Base-by-base conservation (phyloP, 2,113 vertebrate species). In the Thunnus thynnus region DNA sequence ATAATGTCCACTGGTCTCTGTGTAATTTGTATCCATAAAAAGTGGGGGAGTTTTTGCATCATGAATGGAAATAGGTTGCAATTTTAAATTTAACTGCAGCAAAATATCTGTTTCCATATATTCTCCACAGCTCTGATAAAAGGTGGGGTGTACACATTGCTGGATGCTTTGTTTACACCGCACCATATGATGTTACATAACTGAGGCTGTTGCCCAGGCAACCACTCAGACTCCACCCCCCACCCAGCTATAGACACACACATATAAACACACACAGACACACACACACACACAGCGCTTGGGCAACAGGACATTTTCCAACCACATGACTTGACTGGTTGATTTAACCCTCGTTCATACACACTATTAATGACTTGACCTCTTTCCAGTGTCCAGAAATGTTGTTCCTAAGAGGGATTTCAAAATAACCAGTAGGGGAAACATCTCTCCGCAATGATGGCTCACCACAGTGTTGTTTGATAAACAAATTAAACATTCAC, bases 161-260 rank as follows among this genome's bases (percentile, higher is more conserved):
- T 61, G 60, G 68, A 56, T 62, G 82, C 81, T 93, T 88, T 94
- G 94, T 95, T 95, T 94, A 94, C 89, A 78, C 87, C 36, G 47
- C 80, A 74, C 69, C 85, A 74, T 83, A 87, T 88, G 77, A 88
- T 90, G 90, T 95, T 95, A 93, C 91, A 90, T 95, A 95, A 95
- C 92, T 4, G 70, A 91, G 86, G 71, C 84, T 88, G 93, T 95
- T 93, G 86, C 91, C 73, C 51, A 44, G 74, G 91, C 51, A 91
- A 94, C 89, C 44, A 16, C 32, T 46, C 55, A 51, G 77, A 88
- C 82, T 82, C 81, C 82, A 56, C 78, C 69, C 79, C 52, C n/a
- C 22, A 13, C 27, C 6, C 46, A 71, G 22, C 50, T 55, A 62
- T 65, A 52, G 12, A 76, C 86, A 58, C 48, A 18, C 69, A 52